These are phyloP conservation scores for Pelochelys cantorii DNA, from an alignment of 2,797 vertebrate genomes.

Conservation along the genomic window DNA sequence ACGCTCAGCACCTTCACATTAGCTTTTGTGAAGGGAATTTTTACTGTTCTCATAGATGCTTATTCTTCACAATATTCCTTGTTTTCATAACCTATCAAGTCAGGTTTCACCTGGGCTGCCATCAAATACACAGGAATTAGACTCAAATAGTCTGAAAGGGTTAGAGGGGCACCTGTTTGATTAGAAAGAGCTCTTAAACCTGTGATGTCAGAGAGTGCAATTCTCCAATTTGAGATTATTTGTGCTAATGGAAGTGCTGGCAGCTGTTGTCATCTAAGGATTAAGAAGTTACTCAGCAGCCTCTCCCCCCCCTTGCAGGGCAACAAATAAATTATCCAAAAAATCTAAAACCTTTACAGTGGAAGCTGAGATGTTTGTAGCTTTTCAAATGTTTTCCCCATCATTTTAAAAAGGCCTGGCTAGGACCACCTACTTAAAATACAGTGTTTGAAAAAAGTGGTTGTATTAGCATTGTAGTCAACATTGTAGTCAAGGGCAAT, in stretches of 20 bases:
- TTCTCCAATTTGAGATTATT: not conserved
- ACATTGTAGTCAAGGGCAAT: not conserved
- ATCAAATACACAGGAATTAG: not conserved
- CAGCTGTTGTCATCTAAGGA: not conserved
- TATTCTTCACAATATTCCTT: not conserved
- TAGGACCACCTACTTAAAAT: conserved; percentile 5
- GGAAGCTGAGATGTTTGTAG: not conserved
- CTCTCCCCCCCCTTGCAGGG: not conserved
- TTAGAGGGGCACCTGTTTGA: not conserved
- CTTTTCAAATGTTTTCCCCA: not conserved
- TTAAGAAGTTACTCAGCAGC: not conserved
- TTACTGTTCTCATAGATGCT: not conserved
- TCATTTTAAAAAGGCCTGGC: not conserved
- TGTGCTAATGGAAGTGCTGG: conserved; percentile 44
- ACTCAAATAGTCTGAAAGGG: conserved; percentile 16
- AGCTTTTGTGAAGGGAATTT: not conserved
- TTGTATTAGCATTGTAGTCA: not conserved
- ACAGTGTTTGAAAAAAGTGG: not conserved
- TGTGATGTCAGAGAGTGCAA: not conserved
- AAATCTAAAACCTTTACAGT: conserved; percentile 9
- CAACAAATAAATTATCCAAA: conserved; percentile 5
- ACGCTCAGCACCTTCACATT: not conserved
- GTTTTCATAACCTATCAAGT: not conserved
- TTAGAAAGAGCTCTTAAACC: not conserved
- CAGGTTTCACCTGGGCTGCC: not conserved